These are phyloP conservation scores for Micoletzkya japonica DNA, from an alignment of 2,888 invertebrate genomes.

Conservation along the genomic window DNA sequence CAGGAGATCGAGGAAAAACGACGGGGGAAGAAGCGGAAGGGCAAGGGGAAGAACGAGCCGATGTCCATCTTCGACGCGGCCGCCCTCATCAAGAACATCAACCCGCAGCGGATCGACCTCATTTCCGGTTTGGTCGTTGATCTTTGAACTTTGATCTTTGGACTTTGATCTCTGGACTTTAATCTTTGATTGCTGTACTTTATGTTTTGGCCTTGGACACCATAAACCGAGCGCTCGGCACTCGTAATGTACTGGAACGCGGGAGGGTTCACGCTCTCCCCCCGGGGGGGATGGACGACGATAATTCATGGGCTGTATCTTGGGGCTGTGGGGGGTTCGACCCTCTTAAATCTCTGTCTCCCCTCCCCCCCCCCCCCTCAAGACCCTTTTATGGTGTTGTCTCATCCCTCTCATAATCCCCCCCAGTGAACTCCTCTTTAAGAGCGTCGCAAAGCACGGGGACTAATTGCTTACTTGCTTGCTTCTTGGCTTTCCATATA, in stretches of 20 bases:
- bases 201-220: no score
- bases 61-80: slow-evolving; percentile 51
- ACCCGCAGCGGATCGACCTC: slow-evolving; percentile 52
- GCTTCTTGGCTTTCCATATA: no score
- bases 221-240: no score
- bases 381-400: neutral
- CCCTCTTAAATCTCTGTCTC: neutral
- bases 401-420: neutral
- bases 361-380: neutral
- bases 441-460: neutral
- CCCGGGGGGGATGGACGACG: no score
- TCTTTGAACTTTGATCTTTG: slow-evolving; percentile 9
- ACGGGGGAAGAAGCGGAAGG: slow-evolving; percentile 7
- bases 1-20: slow-evolving; percentile 27
- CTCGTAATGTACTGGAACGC: no score
- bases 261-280: no score
- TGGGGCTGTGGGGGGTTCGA: neutral
- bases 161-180: neutral
- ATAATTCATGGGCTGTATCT: no score
- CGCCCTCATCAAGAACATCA: slow-evolving; percentile 38
- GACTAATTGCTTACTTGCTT: slow-evolving; percentile 24
- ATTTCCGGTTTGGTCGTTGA: slow-evolving; percentile 43
- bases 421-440: neutral
- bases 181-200: neutral
- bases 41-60: slow-evolving; percentile 41